A percentile compares a stretch with the other conserved stretches of the same genome.
Conservation (phyloP, 2,888 invertebrate species). For the Aleiodes leptofemur region DNA sequence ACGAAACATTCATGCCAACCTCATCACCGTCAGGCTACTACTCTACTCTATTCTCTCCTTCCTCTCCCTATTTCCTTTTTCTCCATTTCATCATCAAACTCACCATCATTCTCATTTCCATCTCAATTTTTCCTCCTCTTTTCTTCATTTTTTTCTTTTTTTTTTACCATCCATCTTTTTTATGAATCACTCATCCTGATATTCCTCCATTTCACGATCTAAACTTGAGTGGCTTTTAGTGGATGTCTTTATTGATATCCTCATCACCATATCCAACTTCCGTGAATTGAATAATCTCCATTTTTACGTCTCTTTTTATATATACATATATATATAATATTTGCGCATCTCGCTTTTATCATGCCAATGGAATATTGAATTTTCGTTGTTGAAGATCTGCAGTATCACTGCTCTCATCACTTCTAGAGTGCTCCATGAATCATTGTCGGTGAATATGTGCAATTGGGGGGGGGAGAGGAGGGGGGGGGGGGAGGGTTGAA, state of each 20-base stretch:
- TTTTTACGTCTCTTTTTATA: neutral
- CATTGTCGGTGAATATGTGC: no score
- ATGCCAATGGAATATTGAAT: neutral
- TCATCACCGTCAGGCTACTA: slow-evolving; percentile 21
- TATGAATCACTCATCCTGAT: slow-evolving; percentile 19
- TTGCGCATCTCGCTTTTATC: no score
- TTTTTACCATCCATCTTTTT: slow-evolving; percentile 20
- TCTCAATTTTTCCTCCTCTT: slow-evolving; percentile 5
- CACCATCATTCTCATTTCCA: slow-evolving; percentile 2
- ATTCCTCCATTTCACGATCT: slow-evolving; percentile 6
- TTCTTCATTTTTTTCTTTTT: slow-evolving; percentile 31
- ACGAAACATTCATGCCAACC: slow-evolving; percentile 28
- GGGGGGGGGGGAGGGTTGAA: no score
- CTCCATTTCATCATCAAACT: neutral
- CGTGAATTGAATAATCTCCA: neutral
- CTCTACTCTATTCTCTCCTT: neutral
- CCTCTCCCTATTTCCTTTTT: neutral
- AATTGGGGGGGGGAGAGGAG: no score
- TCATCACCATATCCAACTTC: slow-evolving; percentile 17
- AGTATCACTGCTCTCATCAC: neutral
- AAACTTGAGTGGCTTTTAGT: slow-evolving; percentile 17
- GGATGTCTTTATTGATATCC: slow-evolving; percentile 22
- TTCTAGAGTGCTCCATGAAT: no score
- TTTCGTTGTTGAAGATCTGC: neutral
- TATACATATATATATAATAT: neutral